Evolutionary conservation across 2,888 invertebrate species (phyloP).

Genomic region (Platynereis dumerilii): DNA sequence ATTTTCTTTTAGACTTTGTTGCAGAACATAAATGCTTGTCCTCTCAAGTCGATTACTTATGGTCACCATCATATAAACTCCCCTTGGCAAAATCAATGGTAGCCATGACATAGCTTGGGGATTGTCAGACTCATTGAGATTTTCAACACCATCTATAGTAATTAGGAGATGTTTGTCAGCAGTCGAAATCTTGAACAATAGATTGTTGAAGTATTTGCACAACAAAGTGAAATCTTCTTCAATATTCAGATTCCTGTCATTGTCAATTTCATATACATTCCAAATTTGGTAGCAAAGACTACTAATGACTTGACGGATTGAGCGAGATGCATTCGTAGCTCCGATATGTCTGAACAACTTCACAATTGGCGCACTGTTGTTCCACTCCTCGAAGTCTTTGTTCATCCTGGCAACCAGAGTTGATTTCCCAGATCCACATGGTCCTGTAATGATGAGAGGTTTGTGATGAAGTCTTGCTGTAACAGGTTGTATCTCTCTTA

Average conservation of each 20-base stretch:
- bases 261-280: neutral
- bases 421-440: neutral
- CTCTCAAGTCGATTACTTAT: neutral
- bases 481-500: neutral
- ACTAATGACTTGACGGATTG: neutral
- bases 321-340: neutral
- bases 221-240: neutral
- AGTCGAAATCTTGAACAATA: neutral
- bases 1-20: neutral
- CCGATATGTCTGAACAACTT: neutral
- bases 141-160: neutral
- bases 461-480: neutral
- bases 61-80: neutral
- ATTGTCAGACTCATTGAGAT: constrained; percentile 1
- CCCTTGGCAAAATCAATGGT: neutral
- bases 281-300: constrained; percentile 1
- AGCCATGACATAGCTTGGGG: neutral
- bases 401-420: neutral
- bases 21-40: neutral
- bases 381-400: neutral
- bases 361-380: neutral
- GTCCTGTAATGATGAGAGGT: neutral
- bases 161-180: neutral
- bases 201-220: neutral
- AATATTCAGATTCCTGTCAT: neutral